Conservation (phyloP, 64 coral and sea anemone species). For the Catalaphyllia jardinei region DNA sequence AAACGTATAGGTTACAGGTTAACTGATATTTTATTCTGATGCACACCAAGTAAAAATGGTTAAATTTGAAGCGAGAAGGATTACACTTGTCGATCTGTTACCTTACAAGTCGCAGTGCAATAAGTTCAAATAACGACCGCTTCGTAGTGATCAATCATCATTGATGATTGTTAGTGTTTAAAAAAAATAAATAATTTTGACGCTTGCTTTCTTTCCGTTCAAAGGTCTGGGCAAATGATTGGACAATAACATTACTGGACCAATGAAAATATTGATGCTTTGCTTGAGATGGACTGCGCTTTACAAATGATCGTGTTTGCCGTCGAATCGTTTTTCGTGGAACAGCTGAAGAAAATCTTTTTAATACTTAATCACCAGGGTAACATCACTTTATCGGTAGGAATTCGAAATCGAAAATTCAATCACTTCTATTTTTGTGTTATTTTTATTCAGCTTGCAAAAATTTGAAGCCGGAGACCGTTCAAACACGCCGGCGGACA, state of each 20-base stretch:
- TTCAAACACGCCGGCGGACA: neutral
- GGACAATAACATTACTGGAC: neutral
- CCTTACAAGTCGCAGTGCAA: too few relatives aligned
- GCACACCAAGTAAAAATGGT: too few relatives aligned
- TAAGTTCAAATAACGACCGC: too few relatives aligned
- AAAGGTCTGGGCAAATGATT: neutral
- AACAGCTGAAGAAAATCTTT: neutral
- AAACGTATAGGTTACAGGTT: too few relatives aligned
- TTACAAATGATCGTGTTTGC: neutral
- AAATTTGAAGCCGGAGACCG: neutral
- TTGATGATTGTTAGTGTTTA: neutral
- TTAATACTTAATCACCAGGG: neutral
- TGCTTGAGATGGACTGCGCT: neutral
- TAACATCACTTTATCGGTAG: neutral
- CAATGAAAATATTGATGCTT: neutral
- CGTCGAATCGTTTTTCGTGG: neutral
- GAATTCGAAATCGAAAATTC: neutral
- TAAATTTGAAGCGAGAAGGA: too few relatives aligned
- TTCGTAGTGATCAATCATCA: too few relatives aligned
- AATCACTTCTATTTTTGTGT: neutral
- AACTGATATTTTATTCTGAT: too few relatives aligned
- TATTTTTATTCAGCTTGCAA: neutral
- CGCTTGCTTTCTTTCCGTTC: neutral
- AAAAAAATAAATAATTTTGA: neutral
- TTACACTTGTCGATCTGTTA: too few relatives aligned